Base-by-base conservation (phyloP, 2,888 invertebrate genomes). In the Troides helena region DNA sequence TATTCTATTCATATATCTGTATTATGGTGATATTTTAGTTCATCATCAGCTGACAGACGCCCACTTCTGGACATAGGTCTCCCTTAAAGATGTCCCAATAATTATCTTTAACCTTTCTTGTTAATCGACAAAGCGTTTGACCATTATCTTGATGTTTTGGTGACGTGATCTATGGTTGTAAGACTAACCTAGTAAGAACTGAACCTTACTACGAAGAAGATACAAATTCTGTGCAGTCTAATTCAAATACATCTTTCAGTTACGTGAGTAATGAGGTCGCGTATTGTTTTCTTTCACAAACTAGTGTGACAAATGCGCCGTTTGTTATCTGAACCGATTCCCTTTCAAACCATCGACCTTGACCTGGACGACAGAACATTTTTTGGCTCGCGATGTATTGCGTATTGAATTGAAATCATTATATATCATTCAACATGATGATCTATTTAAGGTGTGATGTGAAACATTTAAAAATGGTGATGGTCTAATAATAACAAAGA, bases 281-380 rank as follows among this genome's bases (percentile, higher is more conserved):
- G n/a, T 56, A 21, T 56, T 56, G 56, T 56, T 56, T 56, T 56
- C 56, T 21, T 56, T 56, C 56, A 56, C 21, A 56, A 10, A 56
- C 10, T 1, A 56, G 56, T 10, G 56, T 56, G 56, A 56, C 56
- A 56, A 56, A 56, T 21, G 56, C n/a, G 18, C n/a, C n/a, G n/a
- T 56, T 56, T 56, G 56, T 21, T 56, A 56, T 56, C n/a, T 21
- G 10, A 21, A 8, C 56, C 21, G 56, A 56, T 56, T 56, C 56
- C n/a, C n/a, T 56, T 56, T 56, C 46, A 56, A 21, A 21, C 56
- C n/a, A 14, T 46, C 46, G 12, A 46, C 56, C 56, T 18, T 56
- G 56, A 21, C 56, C 56, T 56, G 18, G n/a, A 21, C 56, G 3
- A 21, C 10, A 14, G 14, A 46, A 8, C 18, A 6, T 5, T 7